phyloP scores from a whole-genome alignment of 1,140 invertebrate genomes.

The Bombus waltoni region DNA sequence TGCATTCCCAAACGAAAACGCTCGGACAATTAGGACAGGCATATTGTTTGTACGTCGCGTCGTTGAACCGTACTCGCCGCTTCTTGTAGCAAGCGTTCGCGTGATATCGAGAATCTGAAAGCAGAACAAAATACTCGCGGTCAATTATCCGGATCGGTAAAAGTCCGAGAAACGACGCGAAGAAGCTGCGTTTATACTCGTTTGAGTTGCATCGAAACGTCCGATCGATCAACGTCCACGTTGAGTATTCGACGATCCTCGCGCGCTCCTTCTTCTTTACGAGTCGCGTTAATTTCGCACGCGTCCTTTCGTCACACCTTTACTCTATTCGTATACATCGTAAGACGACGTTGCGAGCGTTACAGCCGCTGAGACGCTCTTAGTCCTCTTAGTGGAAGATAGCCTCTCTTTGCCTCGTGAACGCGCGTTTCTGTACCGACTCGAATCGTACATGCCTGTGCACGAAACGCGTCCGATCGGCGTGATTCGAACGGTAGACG shows the following conservation, averaged over 20 bases:
- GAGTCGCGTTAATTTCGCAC: too few species aligned
- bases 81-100: background rate
- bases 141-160: background rate
- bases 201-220: background rate
- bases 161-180: background rate
- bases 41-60: conserved; percentile 11
- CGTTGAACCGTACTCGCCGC: background rate
- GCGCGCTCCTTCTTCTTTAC: background rate
- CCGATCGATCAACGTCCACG: background rate
- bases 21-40: conserved; percentile 76
- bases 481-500: too few species aligned
- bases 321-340: too few species aligned
- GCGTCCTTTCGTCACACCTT: too few species aligned
- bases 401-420: too few species aligned
- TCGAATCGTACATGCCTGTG: too few species aligned
- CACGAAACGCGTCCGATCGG: too few species aligned
- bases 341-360: too few species aligned
- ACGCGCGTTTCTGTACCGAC: too few species aligned
- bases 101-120: conserved; percentile 28
- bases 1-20: conserved; percentile 77
- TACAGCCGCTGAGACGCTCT: too few species aligned
- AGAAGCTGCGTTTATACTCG: background rate
- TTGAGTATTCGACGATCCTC: background rate
- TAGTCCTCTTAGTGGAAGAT: too few species aligned
- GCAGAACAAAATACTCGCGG: conserved; percentile 17